Base-by-base conservation (phyloP, 2,888 invertebrate genomes). In the Digitonthophagus gazella region DNA sequence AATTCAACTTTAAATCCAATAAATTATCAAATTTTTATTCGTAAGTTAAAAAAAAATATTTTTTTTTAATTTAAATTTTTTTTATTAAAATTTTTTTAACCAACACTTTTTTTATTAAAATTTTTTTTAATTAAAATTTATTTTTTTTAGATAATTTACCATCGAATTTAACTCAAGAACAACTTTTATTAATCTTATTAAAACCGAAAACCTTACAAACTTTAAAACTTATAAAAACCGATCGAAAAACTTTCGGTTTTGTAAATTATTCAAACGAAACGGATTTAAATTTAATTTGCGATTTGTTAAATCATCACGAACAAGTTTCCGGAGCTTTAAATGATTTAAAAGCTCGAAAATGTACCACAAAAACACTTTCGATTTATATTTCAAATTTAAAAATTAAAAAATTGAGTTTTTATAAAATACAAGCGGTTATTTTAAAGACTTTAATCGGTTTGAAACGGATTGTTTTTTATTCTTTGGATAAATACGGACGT, bases 121-220 rank as follows among this genome's bases (percentile, higher is more conserved):
- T n/a, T n/a, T 8, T 44, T 44, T 44, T 8, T 5, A 8, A 8
- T 8, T 44, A 8, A 18, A 11, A 18, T 15, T 14, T 61, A 8
- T 18, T 19, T 20, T 16, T 61, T 66, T 67, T 16, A 67, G 66
- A 67, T 61, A 67, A 67, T 22, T 58, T 67, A 19, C 66, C 66
- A n/a, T 14, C 14, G 11, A 58, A 67, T 5, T 58, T 57, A 28
- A 28, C 57, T 57, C 58, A 67, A 61, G 66, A 67, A 58, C 18
- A 58, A 11, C 66, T 67, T n/a, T 22, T 67, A 16, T 58, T 58
- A n/a, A 28, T 67, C 15, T 15, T 67, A n/a, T 67, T 67, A 11
- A 67, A 67, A 58, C 19, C 66, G 3, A 58, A 58, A n/a, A 15
- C 28, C 5, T 14, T 67, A 5, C 28, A 58, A 2, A 6, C 15